Evolutionary conservation across 2,797 vertebrate genomes (phyloP), one percentile per base, ranked within the genome.

Genomic region (Ispidina picta): DNA sequence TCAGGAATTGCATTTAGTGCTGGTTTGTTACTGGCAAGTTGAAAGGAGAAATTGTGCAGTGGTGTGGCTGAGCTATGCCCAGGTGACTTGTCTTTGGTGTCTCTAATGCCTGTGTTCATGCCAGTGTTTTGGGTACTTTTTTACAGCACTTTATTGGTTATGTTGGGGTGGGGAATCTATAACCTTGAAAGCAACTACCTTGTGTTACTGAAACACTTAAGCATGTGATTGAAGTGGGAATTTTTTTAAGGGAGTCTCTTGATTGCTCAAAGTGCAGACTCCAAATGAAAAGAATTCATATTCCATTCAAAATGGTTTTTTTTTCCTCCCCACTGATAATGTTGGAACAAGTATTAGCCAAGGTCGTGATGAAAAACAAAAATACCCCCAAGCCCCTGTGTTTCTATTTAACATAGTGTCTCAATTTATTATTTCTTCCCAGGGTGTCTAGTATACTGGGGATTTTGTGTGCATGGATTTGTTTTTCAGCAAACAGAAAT

Each of bases 391-490:
- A 94, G 77, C 56, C 77, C 86, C 88, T 73, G 4, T 79, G 71
- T 76, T 91, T 92, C 68, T 91, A 68, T 95, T 94, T 95, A 84
- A 89, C 81, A 48, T 52, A 77, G 54, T 43, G 74, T 48, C 77
- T 92, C 81, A 15, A 90, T 90, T 88, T 95, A 91, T 94, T 94
- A 39, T 91, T 95, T 90, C 88, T 96, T 93, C 93, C 5, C 88
- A 92, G 88, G 86, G 83, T 92, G 91, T 77, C 83, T 51, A 19
- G 51, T 33, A 8, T 75, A 66, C 90, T 90, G 88, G 83, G 91
- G 93, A 66, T 82, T 90, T 60, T 89, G 83, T 83, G 74, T 93
- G 87, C 63, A 9, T 86, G 74, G 86, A 58, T 88, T 95, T 94
- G 90, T 92, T 94, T 94, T 92, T 92, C 92, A 83, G 84, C 75